Conservation (phyloP, 2,113 vertebrate genomes). For the Tricholaema leucomelas region DNA sequence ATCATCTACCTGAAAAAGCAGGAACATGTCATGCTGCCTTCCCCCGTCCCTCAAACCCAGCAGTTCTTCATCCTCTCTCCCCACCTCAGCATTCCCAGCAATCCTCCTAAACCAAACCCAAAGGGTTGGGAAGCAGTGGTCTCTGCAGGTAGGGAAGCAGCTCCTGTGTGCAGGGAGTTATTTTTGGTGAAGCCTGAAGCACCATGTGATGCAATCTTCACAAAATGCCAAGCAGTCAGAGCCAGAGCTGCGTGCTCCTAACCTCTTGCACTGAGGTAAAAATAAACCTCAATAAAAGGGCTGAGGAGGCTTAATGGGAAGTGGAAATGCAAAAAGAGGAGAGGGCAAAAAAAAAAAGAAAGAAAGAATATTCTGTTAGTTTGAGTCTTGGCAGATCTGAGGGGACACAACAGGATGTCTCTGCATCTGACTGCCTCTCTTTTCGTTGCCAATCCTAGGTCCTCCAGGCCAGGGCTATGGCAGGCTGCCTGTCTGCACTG, state of each 20-base stretch:
- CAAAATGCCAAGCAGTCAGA: conserved; percentile 58
- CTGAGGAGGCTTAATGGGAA: conserved; percentile 30
- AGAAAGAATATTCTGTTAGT: background rate
- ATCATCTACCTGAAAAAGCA: background rate
- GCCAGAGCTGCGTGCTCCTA: background rate
- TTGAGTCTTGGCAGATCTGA: accelerated
- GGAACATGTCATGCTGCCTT: background rate
- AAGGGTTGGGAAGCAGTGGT: background rate
- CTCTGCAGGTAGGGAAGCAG: background rate
- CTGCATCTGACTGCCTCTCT: background rate
- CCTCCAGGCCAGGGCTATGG: background rate
- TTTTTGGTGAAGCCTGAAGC: conserved; percentile 15
- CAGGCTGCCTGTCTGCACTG: background rate
- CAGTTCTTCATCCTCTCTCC: background rate
- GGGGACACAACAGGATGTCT: background rate
- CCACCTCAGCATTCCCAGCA: background rate
- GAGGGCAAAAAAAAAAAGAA: no score
- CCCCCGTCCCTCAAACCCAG: background rate
- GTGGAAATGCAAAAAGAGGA: conserved; percentile 11
- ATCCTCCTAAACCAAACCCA: background rate
- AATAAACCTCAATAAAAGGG: conserved; percentile 58
- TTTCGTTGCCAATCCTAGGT: background rate
- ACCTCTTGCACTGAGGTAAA: conserved; percentile 48
- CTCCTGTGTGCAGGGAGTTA: background rate
- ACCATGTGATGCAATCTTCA: background rate